Percentiles rank a stretch among this genome's conserved stretches.
Evolutionary conservation across 2,888 invertebrate genomes (phyloP).

Genomic region (Lamellibrachia columna): DNA sequence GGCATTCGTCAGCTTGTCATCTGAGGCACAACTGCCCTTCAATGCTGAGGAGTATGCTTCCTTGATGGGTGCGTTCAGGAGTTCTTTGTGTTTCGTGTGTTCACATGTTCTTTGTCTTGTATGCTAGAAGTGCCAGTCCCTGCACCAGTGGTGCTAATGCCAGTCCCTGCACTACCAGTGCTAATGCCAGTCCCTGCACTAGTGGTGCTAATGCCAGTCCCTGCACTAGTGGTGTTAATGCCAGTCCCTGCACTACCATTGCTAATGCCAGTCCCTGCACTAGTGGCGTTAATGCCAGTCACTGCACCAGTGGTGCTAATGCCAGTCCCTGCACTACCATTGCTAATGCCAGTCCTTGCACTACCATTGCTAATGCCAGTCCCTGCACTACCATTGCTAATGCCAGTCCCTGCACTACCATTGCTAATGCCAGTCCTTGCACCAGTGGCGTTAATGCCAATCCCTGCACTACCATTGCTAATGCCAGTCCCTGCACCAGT

Average conservation of each 20-base stretch:
- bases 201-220: background rate
- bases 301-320: background rate
- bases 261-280: background rate
- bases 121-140: background rate
- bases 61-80: constrained; percentile 71
- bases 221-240: background rate
- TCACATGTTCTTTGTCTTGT: background rate
- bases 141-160: background rate
- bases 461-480: too few relatives aligned
- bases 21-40: constrained; percentile 90
- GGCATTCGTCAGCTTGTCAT: constrained; percentile 89
- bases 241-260: too few relatives aligned
- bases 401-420: too few relatives aligned
- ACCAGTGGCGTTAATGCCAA: too few relatives aligned
- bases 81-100: constrained; percentile 3
- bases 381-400: background rate
- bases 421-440: too few relatives aligned
- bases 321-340: background rate
- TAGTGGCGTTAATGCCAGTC: background rate
- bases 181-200: background rate
- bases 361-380: too few relatives aligned
- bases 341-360: background rate
- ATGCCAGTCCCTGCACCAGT: too few relatives aligned
- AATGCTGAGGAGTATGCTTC: constrained; percentile 99
- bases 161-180: background rate